phyloP scores from a whole-genome alignment of 2,797 vertebrate species.

The Paguma larvata region DNA sequence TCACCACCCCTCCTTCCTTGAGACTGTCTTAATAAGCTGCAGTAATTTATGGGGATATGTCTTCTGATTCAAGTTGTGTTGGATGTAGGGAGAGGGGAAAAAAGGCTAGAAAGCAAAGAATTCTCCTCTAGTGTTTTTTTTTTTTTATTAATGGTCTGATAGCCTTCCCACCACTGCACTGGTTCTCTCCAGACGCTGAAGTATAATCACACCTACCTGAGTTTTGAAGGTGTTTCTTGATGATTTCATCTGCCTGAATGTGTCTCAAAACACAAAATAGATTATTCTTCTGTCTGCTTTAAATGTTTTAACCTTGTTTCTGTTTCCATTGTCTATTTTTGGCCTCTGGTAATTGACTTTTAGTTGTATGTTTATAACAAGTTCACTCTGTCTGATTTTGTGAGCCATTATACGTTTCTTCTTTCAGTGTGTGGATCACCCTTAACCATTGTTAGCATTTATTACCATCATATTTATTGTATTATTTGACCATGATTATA shows the following conservation, averaged over 20 bases:
- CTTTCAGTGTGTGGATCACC: background rate
- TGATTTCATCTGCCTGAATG: background rate
- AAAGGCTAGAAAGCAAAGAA: background rate
- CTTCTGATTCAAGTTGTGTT: background rate
- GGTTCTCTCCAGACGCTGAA: background rate
- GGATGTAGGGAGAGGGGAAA: background rate
- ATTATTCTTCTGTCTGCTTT: conserved; percentile 11
- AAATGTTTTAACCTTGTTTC: background rate
- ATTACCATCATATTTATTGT: background rate
- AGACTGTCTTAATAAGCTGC: background rate
- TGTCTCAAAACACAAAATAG: background rate
- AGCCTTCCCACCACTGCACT: background rate
- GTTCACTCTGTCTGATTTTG: background rate
- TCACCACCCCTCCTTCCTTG: background rate
- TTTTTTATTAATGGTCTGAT: background rate
- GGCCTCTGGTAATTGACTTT: background rate
- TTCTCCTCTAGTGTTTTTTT: background rate
- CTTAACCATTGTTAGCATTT: background rate
- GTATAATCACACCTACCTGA: background rate
- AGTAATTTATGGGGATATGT: background rate
- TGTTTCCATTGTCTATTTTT: conserved; percentile 27
- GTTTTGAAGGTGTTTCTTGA: background rate
- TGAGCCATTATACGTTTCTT: background rate
- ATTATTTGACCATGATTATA: background rate
- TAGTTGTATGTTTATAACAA: background rate